phyloP scores from a whole-genome alignment of 2,113 vertebrate species.

The Neotoma lepida region DNA sequence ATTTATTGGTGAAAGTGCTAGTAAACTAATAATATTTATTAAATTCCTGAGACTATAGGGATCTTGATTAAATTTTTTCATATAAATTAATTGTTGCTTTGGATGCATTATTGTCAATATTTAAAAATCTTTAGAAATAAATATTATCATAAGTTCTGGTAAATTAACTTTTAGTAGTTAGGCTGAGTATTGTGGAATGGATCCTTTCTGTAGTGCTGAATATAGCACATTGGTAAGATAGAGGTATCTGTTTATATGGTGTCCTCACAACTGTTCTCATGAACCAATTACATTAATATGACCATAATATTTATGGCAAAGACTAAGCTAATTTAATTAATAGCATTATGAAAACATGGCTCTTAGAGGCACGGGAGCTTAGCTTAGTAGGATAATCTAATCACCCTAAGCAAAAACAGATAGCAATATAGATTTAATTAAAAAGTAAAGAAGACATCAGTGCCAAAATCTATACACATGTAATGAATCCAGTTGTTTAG shows the following conservation, averaged over 20 bases:
- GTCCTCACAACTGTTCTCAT: not conserved
- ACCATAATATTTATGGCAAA: not conserved
- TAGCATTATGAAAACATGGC: not conserved
- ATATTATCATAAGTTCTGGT: not conserved
- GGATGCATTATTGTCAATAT: not conserved
- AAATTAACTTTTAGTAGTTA: not conserved
- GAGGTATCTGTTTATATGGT: not conserved
- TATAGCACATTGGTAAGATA: not conserved
- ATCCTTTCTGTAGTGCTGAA: not conserved
- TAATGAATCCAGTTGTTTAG: not conserved
- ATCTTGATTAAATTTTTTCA: not conserved
- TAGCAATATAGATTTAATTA: not conserved
- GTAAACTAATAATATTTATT: not conserved
- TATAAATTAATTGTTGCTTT: conserved; percentile 8
- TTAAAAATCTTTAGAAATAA: not conserved
- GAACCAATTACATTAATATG: not conserved
- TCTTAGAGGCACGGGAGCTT: not conserved
- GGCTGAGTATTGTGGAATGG: not conserved
- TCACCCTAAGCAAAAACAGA: not conserved
- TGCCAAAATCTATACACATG: not conserved
- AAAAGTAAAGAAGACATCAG: not conserved
- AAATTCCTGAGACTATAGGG: not conserved
- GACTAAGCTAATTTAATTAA: not conserved
- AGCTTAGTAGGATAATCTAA: not conserved
- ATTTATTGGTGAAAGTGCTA: not conserved